Conservation (phyloP, 2,888 invertebrate genomes). For the Leucophenga montana region DNA sequence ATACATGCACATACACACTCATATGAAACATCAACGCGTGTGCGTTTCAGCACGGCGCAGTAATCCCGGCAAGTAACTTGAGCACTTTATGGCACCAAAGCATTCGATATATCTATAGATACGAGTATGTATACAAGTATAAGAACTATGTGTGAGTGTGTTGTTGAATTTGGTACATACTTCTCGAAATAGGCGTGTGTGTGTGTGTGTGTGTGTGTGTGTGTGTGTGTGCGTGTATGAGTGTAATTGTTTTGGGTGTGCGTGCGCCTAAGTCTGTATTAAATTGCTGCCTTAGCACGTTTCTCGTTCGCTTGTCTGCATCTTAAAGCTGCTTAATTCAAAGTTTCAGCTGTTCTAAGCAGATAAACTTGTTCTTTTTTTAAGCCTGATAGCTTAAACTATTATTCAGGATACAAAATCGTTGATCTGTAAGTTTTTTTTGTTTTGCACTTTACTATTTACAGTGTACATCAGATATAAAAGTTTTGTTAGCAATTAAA, state of each 20-base stretch:
- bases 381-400: background rate
- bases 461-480: background rate
- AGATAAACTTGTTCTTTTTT: constrained; percentile 9
- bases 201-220: constrained; percentile 19
- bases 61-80: constrained; percentile 61
- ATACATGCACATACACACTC: background rate
- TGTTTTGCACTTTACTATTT: background rate
- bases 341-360: constrained; percentile 31
- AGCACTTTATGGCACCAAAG: constrained; percentile 56
- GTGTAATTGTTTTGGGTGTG: constrained; percentile 41
- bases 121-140: constrained; percentile 8
- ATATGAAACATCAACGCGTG: background rate
- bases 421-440: background rate
- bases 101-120: constrained; percentile 31
- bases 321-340: constrained; percentile 27
- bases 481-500: background rate
- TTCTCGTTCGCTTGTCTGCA: constrained; percentile 15
- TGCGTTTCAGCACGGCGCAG: constrained; percentile 24
- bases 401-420: too few species aligned
- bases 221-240: constrained; percentile 20
- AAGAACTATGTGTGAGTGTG: constrained; percentile 17
- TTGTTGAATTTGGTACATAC: background rate
- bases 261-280: background rate
- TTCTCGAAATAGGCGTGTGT: background rate
- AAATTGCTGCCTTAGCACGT: constrained; percentile 14